Evolutionary conservation across 2,113 vertebrate genomes (phyloP).

Genomic region (Morone chrysops): DNA sequence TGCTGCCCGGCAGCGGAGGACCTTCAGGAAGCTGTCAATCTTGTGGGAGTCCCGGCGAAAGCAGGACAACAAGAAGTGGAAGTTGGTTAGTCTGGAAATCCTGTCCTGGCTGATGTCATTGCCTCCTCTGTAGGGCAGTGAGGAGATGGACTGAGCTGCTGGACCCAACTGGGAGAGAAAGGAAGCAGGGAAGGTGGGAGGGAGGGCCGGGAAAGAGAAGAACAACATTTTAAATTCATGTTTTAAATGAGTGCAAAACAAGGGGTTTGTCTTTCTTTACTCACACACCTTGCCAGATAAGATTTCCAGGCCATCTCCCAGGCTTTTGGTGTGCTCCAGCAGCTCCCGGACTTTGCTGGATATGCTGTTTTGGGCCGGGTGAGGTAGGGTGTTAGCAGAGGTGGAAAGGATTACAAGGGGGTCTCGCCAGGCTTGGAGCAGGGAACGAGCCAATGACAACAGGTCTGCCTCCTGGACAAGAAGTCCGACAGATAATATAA

Average conservation of each 20-base stretch:
- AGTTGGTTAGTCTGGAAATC: conserved; percentile 77
- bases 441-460: conserved; percentile 82
- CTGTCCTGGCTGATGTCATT: conserved; percentile 76
- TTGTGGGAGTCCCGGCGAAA: conserved; percentile 87
- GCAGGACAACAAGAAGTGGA: conserved; percentile 86
- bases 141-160: conserved; percentile 71
- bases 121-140: conserved; percentile 74
- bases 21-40: conserved; percentile 87
- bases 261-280: not conserved
- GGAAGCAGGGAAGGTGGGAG: conserved; percentile 11
- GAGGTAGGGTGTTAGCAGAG: conserved; percentile 73
- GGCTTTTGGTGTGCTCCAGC: conserved; percentile 77
- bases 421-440: conserved; percentile 83
- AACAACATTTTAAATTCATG: not conserved
- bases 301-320: conserved; percentile 80
- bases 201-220: not conserved
- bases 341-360: conserved; percentile 81
- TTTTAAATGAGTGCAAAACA: not conserved
- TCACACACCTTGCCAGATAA: conserved; percentile 78
- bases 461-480: conserved; percentile 77
- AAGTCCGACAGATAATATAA: not conserved
- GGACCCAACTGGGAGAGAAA: conserved; percentile 78
- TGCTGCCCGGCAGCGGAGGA: conserved; percentile 82
- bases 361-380: conserved; percentile 77
- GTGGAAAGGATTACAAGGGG: conserved; percentile 76